A percentile compares a stretch with the other conserved stretches of the same genome.
Evolutionary conservation across 23 tunicate genomes (phyloP).

Genomic region (Corella eumyota): DNA sequence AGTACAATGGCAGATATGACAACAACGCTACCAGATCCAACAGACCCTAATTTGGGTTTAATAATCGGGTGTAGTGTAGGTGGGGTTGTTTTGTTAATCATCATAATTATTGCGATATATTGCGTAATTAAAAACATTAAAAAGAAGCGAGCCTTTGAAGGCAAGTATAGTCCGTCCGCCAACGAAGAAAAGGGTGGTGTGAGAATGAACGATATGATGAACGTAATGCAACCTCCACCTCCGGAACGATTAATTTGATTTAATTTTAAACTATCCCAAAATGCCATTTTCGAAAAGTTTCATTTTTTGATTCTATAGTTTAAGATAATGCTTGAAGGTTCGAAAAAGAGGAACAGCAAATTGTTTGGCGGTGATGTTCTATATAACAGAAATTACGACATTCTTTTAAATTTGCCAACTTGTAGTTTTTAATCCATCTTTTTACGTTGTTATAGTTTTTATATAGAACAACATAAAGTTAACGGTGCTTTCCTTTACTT

Average conservation of each 20-base stretch:
- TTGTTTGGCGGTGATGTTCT: too few relatives aligned
- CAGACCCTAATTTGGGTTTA: background rate
- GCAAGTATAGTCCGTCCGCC: slow-evolving; percentile 84
- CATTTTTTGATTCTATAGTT: too few relatives aligned
- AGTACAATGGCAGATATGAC: background rate
- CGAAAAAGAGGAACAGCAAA: too few relatives aligned
- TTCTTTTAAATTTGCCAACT: too few relatives aligned
- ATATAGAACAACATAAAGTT: too few relatives aligned
- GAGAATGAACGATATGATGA: slow-evolving; percentile 62
- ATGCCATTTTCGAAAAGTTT: too few relatives aligned
- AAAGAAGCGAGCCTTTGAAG: slow-evolving; percentile 69
- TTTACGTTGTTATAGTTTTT: too few relatives aligned
- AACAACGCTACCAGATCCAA: background rate
- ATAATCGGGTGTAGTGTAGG: slow-evolving; percentile 29
- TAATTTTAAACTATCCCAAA: too few relatives aligned
- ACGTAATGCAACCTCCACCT: slow-evolving; percentile 70
- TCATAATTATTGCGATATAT: slow-evolving; percentile 10
- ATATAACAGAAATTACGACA: too few relatives aligned
- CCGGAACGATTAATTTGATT: slow-evolving; percentile 79
- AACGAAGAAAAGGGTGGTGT: slow-evolving; percentile 88
- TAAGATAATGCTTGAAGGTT: too few relatives aligned
- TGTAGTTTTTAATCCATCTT: too few relatives aligned
- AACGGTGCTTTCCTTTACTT: too few relatives aligned
- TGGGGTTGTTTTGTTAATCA: slow-evolving; percentile 51
- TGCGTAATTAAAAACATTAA: slow-evolving; percentile 42